Conservation (phyloP, 2,113 vertebrate species). For the Cisticola juncidis region DNA sequence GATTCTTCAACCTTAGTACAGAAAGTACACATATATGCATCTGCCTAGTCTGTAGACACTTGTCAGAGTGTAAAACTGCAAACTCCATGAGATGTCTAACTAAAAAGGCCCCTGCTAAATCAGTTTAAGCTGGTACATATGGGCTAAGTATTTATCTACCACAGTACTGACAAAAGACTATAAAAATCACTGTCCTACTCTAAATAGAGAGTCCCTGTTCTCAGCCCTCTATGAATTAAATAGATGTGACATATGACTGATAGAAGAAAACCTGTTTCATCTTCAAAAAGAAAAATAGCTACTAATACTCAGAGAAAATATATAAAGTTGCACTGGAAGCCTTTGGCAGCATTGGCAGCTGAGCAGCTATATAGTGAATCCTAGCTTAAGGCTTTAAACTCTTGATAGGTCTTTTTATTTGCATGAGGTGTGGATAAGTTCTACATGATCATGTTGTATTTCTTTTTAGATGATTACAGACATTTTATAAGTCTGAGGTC, state of each 20-base stretch:
- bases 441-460: neutral
- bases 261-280: neutral
- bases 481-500: neutral
- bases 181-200: neutral
- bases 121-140: neutral
- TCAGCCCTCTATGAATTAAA: neutral
- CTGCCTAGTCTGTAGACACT: neutral
- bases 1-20: neutral
- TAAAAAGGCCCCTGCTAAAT: neutral
- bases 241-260: neutral
- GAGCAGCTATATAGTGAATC: neutral
- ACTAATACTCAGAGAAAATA: neutral
- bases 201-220: neutral
- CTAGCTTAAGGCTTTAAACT: neutral
- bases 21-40: neutral
- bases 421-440: neutral
- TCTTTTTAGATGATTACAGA: neutral
- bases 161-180: neutral
- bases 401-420: neutral
- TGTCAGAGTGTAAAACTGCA: neutral
- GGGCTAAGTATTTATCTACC: neutral
- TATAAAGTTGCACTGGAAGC: neutral
- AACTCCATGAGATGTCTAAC: neutral
- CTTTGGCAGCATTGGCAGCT: neutral
- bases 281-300: neutral